Conservation (phyloP, 1,140 invertebrate species). For the Pseudomyrmex pallidus region DNA sequence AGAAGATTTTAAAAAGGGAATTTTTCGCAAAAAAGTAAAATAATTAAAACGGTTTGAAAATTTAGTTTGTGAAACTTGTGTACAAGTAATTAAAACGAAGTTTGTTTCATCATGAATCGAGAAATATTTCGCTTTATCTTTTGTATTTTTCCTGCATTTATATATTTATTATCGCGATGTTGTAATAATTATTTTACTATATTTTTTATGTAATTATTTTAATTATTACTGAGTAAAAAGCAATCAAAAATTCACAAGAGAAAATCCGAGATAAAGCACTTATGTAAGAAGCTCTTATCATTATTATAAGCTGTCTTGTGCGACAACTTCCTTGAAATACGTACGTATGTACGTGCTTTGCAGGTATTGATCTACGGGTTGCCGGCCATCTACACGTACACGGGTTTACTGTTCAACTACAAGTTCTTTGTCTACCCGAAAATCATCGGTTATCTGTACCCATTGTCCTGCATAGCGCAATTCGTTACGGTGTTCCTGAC, state of each 20-base stretch:
- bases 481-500: constrained; percentile 98
- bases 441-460: constrained; percentile 93
- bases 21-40: too few relatives aligned
- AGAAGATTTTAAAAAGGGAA: neutral
- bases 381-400: constrained; percentile 93
- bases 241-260: neutral
- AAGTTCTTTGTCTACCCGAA: constrained; percentile 92
- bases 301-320: neutral
- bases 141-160: too few relatives aligned
- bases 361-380: constrained; percentile 94
- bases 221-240: too few relatives aligned
- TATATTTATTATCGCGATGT: too few relatives aligned
- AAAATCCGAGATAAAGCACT: neutral
- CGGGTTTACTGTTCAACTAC: constrained; percentile 90
- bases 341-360: constrained; percentile 26
- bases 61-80: too few relatives aligned
- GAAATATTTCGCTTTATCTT: too few relatives aligned
- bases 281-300: neutral
- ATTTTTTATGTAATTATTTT: too few relatives aligned
- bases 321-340: too few relatives aligned
- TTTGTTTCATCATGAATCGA: too few relatives aligned
- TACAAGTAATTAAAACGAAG: too few relatives aligned
- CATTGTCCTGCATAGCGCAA: constrained; percentile 94
- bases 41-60: too few relatives aligned
- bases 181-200: too few relatives aligned